Evolutionary conservation across 2,888 invertebrate species (phyloP).

Genomic region (Muschampia staudingeri): DNA sequence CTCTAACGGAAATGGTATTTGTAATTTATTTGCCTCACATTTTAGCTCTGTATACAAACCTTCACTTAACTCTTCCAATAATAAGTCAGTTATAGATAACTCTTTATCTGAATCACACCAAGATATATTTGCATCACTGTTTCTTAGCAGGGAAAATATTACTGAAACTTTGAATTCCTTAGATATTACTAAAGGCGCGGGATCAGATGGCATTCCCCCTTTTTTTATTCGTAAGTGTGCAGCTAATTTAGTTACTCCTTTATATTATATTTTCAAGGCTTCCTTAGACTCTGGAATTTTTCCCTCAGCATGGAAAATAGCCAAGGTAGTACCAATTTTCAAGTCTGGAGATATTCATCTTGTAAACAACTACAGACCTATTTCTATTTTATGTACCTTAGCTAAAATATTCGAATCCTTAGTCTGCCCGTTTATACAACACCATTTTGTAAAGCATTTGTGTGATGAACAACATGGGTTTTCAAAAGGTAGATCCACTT

Average conservation of each 20-base stretch:
- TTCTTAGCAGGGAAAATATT: background rate
- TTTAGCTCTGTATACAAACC: conserved; percentile 11
- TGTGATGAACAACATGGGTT: conserved; percentile 60
- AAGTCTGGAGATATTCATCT: conserved; percentile 52
- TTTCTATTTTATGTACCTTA: conserved; percentile 51
- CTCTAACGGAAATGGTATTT: background rate
- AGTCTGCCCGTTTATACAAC: conserved; percentile 54
- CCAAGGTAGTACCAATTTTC: conserved; percentile 54
- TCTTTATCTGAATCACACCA: background rate
- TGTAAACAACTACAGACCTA: conserved; percentile 53
- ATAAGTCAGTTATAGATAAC: background rate
- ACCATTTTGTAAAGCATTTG: conserved; percentile 44
- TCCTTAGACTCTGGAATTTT: conserved; percentile 53
- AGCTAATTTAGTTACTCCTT: background rate
- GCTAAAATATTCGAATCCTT: conserved; percentile 55
- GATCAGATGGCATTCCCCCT: conserved; percentile 10
- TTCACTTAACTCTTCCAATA: background rate
- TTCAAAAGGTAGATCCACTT: conserved; percentile 47
- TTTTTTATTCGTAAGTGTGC: conserved; percentile 13
- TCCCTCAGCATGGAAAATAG: conserved; percentile 55
- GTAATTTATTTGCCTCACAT: conserved; percentile 19
- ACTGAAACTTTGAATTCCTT: background rate
- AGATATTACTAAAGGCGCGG: conserved; percentile 5
- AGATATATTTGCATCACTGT: background rate
- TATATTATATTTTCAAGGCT: conserved; percentile 49